phyloP scores from a whole-genome alignment of 2,113 vertebrate genomes.

The Sorex fumeus region DNA sequence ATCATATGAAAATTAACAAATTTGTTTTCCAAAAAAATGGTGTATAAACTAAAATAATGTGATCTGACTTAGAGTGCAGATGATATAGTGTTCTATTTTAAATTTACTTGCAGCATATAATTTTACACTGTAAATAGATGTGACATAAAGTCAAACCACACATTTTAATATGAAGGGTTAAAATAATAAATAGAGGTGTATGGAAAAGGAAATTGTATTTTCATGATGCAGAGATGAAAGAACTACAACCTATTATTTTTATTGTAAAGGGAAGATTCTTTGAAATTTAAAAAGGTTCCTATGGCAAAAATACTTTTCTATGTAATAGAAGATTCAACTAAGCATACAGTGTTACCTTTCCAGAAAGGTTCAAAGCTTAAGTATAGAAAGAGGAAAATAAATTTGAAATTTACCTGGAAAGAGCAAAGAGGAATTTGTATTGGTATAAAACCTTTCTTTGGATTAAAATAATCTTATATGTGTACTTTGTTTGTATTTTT shows the following conservation, averaged over 20 bases:
- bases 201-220: slow-evolving; percentile 70
- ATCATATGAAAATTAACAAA: background rate
- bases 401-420: slow-evolving; percentile 43
- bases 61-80: slow-evolving; percentile 43
- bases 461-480: slow-evolving; percentile 9
- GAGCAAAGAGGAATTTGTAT: background rate
- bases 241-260: slow-evolving; percentile 68
- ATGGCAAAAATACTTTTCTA: slow-evolving; percentile 64
- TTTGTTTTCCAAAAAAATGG: slow-evolving; percentile 17
- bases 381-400: slow-evolving; percentile 51
- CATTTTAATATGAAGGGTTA: slow-evolving; percentile 55
- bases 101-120: background rate
- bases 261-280: slow-evolving; percentile 57
- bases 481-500: background rate
- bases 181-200: slow-evolving; percentile 70
- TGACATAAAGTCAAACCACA: background rate
- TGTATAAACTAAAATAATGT: background rate
- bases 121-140: background rate
- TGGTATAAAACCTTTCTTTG: background rate
- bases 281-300: slow-evolving; percentile 75
- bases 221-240: slow-evolving; percentile 67
- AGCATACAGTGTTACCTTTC: slow-evolving; percentile 11
- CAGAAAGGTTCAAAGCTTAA: slow-evolving; percentile 31
- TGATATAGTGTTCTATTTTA: background rate
- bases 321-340: slow-evolving; percentile 51